Evolutionary conservation across 2,797 vertebrate species (phyloP).

Genomic region (Todus mexicanus): DNA sequence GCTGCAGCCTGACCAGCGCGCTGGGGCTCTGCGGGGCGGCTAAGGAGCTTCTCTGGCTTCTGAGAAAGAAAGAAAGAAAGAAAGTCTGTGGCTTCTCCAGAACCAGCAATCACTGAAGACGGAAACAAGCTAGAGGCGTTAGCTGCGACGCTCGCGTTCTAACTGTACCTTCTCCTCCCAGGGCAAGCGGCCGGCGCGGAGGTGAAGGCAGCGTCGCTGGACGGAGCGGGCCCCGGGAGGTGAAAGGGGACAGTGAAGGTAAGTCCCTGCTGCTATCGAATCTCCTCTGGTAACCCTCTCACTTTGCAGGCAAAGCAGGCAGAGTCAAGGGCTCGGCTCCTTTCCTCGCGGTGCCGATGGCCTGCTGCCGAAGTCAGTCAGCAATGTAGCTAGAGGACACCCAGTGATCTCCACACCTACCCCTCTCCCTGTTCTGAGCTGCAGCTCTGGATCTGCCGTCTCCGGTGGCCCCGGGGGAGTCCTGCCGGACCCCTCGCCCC

Average conservation of each 20-base stretch:
- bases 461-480: background rate
- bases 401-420: background rate
- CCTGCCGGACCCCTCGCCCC: background rate
- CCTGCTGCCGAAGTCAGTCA: background rate
- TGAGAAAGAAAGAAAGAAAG: background rate
- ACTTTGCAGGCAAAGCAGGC: background rate
- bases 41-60: background rate
- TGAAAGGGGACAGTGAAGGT: background rate
- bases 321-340: background rate
- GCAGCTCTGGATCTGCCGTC: background rate
- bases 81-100: background rate
- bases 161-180: background rate
- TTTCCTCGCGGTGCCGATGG: rapidly evolving
- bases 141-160: background rate
- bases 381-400: no score
- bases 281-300: background rate
- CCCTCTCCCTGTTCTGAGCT: background rate
- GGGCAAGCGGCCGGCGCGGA: background rate
- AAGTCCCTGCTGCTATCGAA: background rate
- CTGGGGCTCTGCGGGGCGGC: no score
- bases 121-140: background rate
- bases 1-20: no score
- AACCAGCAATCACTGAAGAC: background rate
- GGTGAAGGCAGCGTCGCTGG: background rate
- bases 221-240: background rate